A percentile compares a stretch with the other conserved stretches of the same genome.
phyloP scores from a whole-genome alignment of 2,888 invertebrate genomes.

The Acanthosepion esculentum region DNA sequence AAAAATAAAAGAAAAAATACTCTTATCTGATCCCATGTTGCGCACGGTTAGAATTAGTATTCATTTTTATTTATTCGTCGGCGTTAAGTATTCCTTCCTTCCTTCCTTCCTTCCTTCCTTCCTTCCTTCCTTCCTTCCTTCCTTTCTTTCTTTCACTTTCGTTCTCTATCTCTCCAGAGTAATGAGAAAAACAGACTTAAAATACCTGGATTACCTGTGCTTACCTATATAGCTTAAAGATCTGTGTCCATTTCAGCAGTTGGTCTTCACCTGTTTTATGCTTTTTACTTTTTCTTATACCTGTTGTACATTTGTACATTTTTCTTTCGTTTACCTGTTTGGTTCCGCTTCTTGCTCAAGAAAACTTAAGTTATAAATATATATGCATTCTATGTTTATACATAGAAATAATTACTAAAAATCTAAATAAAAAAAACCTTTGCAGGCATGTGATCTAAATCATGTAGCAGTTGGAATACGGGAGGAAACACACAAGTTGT shows the following conservation, averaged over 20 bases:
- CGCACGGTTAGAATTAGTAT: background rate
- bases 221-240: background rate
- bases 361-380: background rate
- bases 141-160: constrained; percentile 33
- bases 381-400: background rate
- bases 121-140: background rate
- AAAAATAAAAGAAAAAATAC: constrained; percentile 43
- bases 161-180: constrained; percentile 33
- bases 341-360: background rate
- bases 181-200: background rate
- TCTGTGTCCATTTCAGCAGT: background rate
- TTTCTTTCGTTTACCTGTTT: background rate
- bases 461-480: constrained; percentile 47
- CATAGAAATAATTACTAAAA: background rate
- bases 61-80: background rate
- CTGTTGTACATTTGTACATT: background rate
- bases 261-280: background rate
- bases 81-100: constrained; percentile 6
- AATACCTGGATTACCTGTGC: background rate
- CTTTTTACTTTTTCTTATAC: background rate
- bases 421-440: background rate
- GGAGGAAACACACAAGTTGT: constrained; percentile 45
- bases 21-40: constrained; percentile 9
- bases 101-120: constrained; percentile 10
- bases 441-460: background rate